Conservation (phyloP, 2,797 vertebrate genomes). For the Schizopygopsis pylzovi region DNA sequence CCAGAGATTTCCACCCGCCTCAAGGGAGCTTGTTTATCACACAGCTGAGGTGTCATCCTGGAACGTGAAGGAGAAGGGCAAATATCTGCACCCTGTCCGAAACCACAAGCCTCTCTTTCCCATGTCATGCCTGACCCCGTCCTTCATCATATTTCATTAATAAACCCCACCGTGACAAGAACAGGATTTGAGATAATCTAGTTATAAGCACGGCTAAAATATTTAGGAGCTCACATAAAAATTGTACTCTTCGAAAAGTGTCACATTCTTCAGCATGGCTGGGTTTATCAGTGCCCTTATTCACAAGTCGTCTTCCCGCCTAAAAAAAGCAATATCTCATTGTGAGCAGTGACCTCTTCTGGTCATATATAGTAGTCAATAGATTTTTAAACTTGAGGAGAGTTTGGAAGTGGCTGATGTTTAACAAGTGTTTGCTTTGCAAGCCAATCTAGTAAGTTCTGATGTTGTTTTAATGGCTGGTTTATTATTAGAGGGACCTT, state of each 20-base stretch:
- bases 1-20: conserved; percentile 36
- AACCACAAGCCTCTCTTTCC: conserved; percentile 41
- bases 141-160: conserved; percentile 34
- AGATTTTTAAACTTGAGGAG: neutral
- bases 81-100: conserved; percentile 49
- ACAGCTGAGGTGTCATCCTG: conserved; percentile 48
- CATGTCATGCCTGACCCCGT: conserved; percentile 31
- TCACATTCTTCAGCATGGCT: neutral
- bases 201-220: conserved; percentile 26
- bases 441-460: neutral
- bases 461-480: neutral
- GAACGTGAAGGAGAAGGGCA: conserved; percentile 44
- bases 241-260: neutral
- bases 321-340: neutral
- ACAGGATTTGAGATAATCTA: conserved; percentile 35
- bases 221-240: conserved; percentile 17
- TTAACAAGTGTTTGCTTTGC: neutral
- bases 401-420: neutral
- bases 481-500: conserved; percentile 1
- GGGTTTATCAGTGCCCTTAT: neutral
- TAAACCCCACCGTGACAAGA: conserved; percentile 25
- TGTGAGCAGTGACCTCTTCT: conserved; percentile 47
- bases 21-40: conserved; percentile 36
- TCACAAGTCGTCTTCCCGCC: neutral
- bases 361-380: neutral